phyloP scores from a whole-genome alignment of 1,140 invertebrate species.

The Drosophila ohnishii region DNA sequence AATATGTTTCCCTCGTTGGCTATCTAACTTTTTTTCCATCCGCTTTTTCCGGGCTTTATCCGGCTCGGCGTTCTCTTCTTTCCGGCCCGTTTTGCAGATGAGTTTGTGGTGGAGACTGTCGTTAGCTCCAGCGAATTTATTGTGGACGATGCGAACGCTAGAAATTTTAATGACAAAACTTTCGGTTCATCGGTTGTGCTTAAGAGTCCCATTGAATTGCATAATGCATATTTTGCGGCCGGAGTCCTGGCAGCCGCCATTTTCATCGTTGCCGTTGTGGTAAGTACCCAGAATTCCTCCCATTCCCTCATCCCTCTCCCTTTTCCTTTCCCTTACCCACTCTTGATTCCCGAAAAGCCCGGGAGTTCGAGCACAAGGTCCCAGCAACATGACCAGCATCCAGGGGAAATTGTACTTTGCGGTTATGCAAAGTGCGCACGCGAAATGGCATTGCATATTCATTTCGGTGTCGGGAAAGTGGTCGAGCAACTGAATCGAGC shows the following conservation, averaged over 20 bases:
- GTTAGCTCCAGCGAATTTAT: slow-evolving; percentile 84
- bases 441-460: slow-evolving; percentile 71
- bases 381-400: slow-evolving; percentile 39
- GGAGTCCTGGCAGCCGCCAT: slow-evolving; percentile 88
- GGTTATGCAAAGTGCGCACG: slow-evolving; percentile 54
- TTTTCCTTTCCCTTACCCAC: not conserved
- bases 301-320: not conserved
- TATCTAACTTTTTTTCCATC: slow-evolving; percentile 22
- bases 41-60: not conserved
- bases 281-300: slow-evolving; percentile 82
- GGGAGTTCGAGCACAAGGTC: slow-evolving; percentile 18
- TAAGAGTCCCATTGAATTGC: slow-evolving; percentile 84
- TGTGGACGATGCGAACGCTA: slow-evolving; percentile 84
- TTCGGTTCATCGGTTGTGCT: slow-evolving; percentile 84
- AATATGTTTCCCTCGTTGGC: slow-evolving; percentile 18
- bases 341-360: slow-evolving; percentile 10
- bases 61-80: slow-evolving; percentile 20
- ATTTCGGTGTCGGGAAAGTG: slow-evolving; percentile 57
- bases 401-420: slow-evolving; percentile 67
- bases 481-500: slow-evolving; percentile 37
- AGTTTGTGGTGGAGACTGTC: slow-evolving; percentile 87
- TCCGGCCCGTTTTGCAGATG: slow-evolving; percentile 83
- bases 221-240: slow-evolving; percentile 89
- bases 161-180: slow-evolving; percentile 87
- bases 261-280: slow-evolving; percentile 87